Base-by-base conservation (phyloP, 2,888 invertebrate genomes). In the Rhodophaea formosa region DNA sequence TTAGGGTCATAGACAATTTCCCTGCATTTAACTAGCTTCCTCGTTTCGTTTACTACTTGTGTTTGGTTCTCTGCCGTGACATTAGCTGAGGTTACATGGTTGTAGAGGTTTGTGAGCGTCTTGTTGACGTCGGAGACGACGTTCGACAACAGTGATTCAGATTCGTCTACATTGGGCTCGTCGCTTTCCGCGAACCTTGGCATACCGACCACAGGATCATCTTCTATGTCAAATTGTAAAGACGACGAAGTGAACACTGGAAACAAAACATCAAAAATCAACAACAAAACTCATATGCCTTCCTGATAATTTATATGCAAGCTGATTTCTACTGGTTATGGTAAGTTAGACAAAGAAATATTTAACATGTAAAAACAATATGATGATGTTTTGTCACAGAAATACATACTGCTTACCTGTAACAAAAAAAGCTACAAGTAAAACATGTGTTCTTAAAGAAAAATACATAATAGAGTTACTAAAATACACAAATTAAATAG, bases 51-150 rank as follows among this genome's bases (percentile, higher is more conserved):
- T 0, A 68, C 73, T 8, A 68, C 61, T 53, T 78, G 77, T 29
- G 88, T 90, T 58, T 70, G 80, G 59, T 88, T 90, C 32, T 86
- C 88, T 3, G 76, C 71, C 1, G 90, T 86, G 1, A 87, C 73
- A 62, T 91, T 91, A 0, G 85, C 86, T 10, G 86, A 78, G 3
- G 89, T 88, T 0, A 90, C 88, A 29, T 89, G 88, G 59, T 90
- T 89, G 62, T 88, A 88, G 1, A 89, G 70, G 59, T 79, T 86
- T 8, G 88, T 88, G 0, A 90, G 72, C 1, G 91, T 91, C 72
- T 89, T 88, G 61, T 91, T 89, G 5, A 91, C 86, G 68, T 91
- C 89, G 0, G 86, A 86, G 0, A 88, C 86, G 8, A 90, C 88
- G 67, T 88, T 86, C 6, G 88, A 87, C 1, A 91, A 79, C 7